phyloP scores from a whole-genome alignment of 2,888 invertebrate genomes.

The Plagodis dolabraria region DNA sequence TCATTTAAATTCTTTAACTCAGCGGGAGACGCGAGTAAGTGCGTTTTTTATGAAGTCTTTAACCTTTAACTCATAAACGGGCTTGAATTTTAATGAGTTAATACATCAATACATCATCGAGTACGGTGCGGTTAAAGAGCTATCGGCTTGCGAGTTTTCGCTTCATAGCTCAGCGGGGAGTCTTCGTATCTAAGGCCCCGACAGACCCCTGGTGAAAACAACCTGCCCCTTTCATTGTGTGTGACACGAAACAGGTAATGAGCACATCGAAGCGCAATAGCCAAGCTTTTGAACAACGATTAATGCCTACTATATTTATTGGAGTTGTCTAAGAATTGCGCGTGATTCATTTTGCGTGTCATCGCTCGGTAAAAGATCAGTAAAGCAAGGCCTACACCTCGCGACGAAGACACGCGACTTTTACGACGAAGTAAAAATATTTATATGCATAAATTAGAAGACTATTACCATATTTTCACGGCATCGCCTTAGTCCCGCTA shows the following conservation, averaged over 20 bases:
- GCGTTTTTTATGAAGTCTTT: conserved; percentile 74
- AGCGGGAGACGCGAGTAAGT: conserved; percentile 67
- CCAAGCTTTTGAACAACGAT: conserved; percentile 47
- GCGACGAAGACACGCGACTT: conserved; percentile 52
- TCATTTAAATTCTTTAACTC: conserved; percentile 67
- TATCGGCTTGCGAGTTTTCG: conserved; percentile 70
- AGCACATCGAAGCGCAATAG: conserved; percentile 53
- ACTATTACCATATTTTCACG: conserved; percentile 59
- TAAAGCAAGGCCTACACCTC: conserved; percentile 50
- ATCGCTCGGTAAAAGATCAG: conserved; percentile 58
- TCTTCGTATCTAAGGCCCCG: conserved; percentile 61
- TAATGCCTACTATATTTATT: conserved; percentile 48
- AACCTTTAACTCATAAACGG: conserved; percentile 74
- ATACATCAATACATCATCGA: conserved; percentile 78
- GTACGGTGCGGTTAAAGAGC: conserved; percentile 62
- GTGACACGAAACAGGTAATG: conserved; percentile 57
- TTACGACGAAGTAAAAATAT: conserved; percentile 63
- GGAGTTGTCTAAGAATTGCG: conserved; percentile 38
- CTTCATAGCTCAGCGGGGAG: conserved; percentile 69
- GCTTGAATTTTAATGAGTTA: conserved; percentile 80
- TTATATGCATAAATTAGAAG: conserved; percentile 69
- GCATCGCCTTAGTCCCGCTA: conserved; percentile 61
- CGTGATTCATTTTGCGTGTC: conserved; percentile 64
- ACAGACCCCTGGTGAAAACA: conserved; percentile 62
- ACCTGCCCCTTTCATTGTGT: conserved; percentile 62